Evolutionary conservation across 2,113 vertebrate genomes (phyloP).

Genomic region (Balaeniceps rex): DNA sequence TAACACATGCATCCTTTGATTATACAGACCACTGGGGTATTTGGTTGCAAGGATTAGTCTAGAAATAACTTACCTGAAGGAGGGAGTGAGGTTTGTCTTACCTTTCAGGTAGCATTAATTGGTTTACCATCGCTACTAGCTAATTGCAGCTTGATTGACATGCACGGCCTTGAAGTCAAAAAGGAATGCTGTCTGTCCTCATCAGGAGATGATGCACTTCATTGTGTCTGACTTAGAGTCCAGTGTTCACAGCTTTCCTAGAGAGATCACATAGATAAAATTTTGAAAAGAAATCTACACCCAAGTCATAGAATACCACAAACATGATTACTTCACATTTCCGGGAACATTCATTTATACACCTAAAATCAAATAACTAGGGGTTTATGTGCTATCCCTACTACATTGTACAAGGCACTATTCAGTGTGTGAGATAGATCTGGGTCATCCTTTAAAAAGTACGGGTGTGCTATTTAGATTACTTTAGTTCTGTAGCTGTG

Average conservation of each 20-base stretch:
- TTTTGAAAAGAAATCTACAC: not conserved
- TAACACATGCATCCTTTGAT: not conserved
- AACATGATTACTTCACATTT: not conserved
- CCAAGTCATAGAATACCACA: not conserved
- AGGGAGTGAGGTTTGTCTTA: not conserved
- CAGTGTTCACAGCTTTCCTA: not conserved
- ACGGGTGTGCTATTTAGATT: not conserved
- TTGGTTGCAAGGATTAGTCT: not conserved
- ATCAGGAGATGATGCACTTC: not conserved
- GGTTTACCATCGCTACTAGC: not conserved
- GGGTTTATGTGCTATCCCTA: not conserved
- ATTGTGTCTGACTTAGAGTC: not conserved
- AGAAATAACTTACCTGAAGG: not conserved
- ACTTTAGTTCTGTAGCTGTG: not conserved
- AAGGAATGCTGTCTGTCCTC: not conserved
- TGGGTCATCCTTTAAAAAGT: not conserved
- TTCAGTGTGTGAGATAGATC: not conserved
- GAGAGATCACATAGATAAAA: not conserved
- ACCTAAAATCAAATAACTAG: not conserved
- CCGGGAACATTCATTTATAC: not conserved
- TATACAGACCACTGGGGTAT: not conserved
- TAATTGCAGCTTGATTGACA: not conserved
- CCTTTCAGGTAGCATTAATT: not conserved
- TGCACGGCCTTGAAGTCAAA: not conserved
- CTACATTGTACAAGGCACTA: not conserved